Conservation (phyloP, 2,888 invertebrate genomes). For the Candidula unifasciata region DNA sequence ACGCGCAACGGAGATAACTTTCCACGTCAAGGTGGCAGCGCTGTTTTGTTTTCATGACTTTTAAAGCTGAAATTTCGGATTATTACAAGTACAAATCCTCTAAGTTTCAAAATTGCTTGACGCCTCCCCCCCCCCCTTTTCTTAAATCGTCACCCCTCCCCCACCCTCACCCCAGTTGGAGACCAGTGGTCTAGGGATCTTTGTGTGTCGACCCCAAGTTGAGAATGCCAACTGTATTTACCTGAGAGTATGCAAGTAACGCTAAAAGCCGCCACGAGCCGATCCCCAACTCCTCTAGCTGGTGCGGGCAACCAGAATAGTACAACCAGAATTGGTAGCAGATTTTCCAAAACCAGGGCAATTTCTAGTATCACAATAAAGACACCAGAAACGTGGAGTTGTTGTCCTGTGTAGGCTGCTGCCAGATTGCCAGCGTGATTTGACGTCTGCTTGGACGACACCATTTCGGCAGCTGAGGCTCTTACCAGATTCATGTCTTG, state of each 20-base stretch:
- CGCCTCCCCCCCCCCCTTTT: too few relatives aligned
- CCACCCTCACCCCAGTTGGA: too few relatives aligned
- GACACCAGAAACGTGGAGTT: constrained; percentile 61
- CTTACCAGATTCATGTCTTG: neutral
- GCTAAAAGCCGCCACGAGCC: constrained; percentile 65
- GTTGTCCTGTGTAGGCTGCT: constrained; percentile 25
- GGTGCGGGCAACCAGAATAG: constrained; percentile 58
- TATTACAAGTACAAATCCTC: too few relatives aligned
- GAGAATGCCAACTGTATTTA: neutral
- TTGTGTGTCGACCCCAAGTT: too few relatives aligned
- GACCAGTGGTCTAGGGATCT: too few relatives aligned
- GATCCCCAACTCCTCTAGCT: constrained; percentile 62
- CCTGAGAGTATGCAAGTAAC: constrained; percentile 66
- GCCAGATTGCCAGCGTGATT: constrained; percentile 13
- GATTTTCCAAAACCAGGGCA: constrained; percentile 63
- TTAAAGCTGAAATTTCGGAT: too few relatives aligned
- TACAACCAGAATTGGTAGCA: constrained; percentile 63
- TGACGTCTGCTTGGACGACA: constrained; percentile 5
- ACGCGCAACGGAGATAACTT: too few relatives aligned
- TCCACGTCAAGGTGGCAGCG: too few relatives aligned
- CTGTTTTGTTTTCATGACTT: too few relatives aligned
- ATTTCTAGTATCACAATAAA: constrained; percentile 64
- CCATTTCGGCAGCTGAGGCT: neutral
- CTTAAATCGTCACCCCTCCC: too few relatives aligned
- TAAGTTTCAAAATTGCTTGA: too few relatives aligned